These are phyloP conservation scores for Eremophila alpestris DNA, from an alignment of 2,797 vertebrate species.

Conservation along the genomic window DNA sequence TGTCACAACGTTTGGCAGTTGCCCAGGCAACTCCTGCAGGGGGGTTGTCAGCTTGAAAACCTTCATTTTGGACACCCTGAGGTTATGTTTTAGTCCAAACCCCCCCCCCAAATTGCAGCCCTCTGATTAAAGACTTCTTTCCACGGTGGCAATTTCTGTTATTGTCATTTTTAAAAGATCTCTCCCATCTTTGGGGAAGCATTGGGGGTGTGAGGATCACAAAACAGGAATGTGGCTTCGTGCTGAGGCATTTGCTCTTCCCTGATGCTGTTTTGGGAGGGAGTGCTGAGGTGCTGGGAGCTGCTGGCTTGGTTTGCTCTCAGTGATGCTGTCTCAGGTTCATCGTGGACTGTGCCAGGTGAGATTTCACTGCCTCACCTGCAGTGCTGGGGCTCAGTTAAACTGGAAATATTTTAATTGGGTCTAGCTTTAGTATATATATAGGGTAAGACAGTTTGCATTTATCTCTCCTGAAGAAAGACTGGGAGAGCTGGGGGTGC, in stretches of 20 bases:
- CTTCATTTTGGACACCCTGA: constrained; percentile 2
- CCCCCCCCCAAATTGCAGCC: not conserved
- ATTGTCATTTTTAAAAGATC: not conserved
- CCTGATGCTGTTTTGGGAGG: not conserved
- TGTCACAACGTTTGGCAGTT: constrained; percentile 49
- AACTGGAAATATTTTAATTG: not conserved
- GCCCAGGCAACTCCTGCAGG: constrained; percentile 36
- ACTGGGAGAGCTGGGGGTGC: not conserved
- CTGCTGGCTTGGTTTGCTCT: not conserved
- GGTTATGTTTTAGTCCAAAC: not conserved
- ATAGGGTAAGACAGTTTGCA: not conserved
- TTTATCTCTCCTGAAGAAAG: not conserved
- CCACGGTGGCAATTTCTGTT: not conserved
- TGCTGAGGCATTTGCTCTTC: not conserved
- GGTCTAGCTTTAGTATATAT: rapidly evolving
- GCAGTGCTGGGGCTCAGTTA: not conserved
- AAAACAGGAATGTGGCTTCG: not conserved
- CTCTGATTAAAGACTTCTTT: not conserved
- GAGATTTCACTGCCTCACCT: not conserved
- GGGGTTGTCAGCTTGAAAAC: constrained; percentile 9
- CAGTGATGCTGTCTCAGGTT: not conserved
- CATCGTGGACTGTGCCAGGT: rapidly evolving
- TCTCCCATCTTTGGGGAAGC: not conserved
- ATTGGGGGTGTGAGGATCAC: not conserved
- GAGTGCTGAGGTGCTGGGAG: not conserved